Evolutionary conservation across 2,797 vertebrate species (phyloP), one percentile per base, ranked within the genome.

Genomic region (Botia kubotai): DNA sequence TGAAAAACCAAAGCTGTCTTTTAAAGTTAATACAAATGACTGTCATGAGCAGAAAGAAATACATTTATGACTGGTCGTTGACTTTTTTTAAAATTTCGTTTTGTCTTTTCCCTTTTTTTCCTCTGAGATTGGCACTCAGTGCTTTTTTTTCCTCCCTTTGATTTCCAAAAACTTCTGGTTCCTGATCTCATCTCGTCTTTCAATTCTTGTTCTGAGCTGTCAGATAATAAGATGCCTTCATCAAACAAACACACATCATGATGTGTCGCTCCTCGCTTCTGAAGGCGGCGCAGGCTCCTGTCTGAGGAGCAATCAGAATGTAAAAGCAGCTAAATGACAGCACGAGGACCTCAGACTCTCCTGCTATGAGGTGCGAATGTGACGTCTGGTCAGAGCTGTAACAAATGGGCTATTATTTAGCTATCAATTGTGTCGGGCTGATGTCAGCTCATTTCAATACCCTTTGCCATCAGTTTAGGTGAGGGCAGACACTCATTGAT

Each of bases 181-280:
- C 36, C 29, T 33, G 52, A 76, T 73, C 19, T 2, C 62, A 53
- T 85, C 62, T 62, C 52, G 36, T 71, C 53, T 76, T 53, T 19
- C 52, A 26, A 16, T 70, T 85, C 23, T 82, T 48, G 57, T 19
- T 29, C 14, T 60, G 53, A 67, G 72, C 78, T 87, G 33, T 58
- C 52, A 33, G 33, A 60, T 88, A 89, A 90, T 89, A 86, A 88
- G 89, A 16, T 87, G 79, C 79, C 89, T 93, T 90, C 86, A 89
- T 92, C 89, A 88, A 26, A 7, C 87, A 79, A 46, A n/a, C 23
- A 63, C 73, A 74, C 57, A 68, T 53, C 63, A 58, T 33, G 19
- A 72, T 43, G 12, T 19, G 23, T 70, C 55, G 0, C 14, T n/a
- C 66, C 16, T 55, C 12, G 5, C 29, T 36, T 48, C 23, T 6